Percentiles rank a stretch among this genome's conserved stretches.
Evolutionary conservation across 2,888 invertebrate species (phyloP).

Genomic region (Bhutanitis thaidina): DNA sequence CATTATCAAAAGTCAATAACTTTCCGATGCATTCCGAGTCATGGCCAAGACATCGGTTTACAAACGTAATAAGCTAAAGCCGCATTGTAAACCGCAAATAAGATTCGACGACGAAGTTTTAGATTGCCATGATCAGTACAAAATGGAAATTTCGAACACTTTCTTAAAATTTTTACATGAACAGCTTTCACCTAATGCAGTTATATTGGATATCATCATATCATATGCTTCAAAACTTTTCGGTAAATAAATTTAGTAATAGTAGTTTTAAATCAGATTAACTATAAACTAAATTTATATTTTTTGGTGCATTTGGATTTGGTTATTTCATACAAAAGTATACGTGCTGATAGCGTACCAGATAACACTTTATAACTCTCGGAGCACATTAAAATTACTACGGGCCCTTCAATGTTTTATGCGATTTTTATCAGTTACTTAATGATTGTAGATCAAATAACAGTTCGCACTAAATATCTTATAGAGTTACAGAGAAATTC

Average conservation of each 20-base stretch:
- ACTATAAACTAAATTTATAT: too few relatives aligned
- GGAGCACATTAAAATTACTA: constrained; percentile 1
- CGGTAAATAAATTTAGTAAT: too few relatives aligned
- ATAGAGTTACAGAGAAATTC: constrained; percentile 5
- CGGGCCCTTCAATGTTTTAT: background rate
- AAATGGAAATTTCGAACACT: constrained; percentile 29
- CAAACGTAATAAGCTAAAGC: constrained; percentile 50
- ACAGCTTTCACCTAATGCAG: constrained; percentile 13
- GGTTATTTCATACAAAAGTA: constrained; percentile 9
- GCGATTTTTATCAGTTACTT: background rate
- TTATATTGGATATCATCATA: background rate
- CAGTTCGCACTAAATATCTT: background rate
- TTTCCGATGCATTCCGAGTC: constrained; percentile 76
- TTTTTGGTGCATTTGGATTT: too few relatives aligned
- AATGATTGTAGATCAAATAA: background rate
- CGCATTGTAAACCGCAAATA: constrained; percentile 29
- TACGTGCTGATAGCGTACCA: background rate
- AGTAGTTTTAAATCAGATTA: too few relatives aligned
- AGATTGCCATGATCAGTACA: constrained; percentile 29
- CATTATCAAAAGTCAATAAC: constrained; percentile 80
- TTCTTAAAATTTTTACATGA: constrained; percentile 41
- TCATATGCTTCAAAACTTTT: too few relatives aligned
- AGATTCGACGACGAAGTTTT: constrained; percentile 25
- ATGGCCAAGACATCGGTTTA: constrained; percentile 62
- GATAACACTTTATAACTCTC: constrained; percentile 5